Conservation (phyloP, 2,888 invertebrate species). For the Brachyopa scutellaris region DNA sequence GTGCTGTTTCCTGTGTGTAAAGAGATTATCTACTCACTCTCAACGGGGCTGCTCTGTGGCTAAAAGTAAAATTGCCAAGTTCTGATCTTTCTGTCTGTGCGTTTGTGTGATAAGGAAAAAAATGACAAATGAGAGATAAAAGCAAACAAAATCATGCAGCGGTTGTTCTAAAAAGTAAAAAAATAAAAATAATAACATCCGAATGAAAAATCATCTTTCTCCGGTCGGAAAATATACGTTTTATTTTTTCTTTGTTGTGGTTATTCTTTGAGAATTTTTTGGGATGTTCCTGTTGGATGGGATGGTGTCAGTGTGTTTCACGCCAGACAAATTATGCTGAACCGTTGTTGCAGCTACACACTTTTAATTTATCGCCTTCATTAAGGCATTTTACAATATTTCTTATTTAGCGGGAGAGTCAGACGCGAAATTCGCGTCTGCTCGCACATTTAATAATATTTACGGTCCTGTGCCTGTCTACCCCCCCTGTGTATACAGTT, state of each 20-base stretch:
- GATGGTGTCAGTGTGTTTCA: not conserved
- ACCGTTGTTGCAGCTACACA: not conserved
- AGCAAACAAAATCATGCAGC: conserved; percentile 20
- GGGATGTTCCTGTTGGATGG: conserved; percentile 3
- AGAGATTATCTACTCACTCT: conserved; percentile 24
- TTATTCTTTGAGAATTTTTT: not conserved
- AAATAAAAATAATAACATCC: too few relatives aligned
- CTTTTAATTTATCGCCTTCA: conserved; percentile 61
- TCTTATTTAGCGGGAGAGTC: conserved; percentile 26
- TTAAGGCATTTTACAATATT: conserved; percentile 63
- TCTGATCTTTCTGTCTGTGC: not conserved
- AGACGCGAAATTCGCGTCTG: conserved; percentile 5
- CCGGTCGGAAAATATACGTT: conserved; percentile 31
- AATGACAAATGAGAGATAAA: conserved; percentile 57
- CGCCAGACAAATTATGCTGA: conserved; percentile 22
- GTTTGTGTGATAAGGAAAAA: too few relatives aligned
- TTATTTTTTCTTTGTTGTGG: conserved; percentile 2
- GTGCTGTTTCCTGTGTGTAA: too few relatives aligned
- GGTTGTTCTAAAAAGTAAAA: conserved; percentile 53
- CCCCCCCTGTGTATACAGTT: not conserved
- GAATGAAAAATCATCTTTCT: conserved; percentile 65
- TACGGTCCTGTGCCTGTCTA: not conserved
- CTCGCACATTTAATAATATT: conserved; percentile 47
- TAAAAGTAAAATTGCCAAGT: conserved; percentile 16
- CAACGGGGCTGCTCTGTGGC: not conserved